Conservation (phyloP, 2,113 vertebrate genomes). For the Dasyurus viverrinus region DNA sequence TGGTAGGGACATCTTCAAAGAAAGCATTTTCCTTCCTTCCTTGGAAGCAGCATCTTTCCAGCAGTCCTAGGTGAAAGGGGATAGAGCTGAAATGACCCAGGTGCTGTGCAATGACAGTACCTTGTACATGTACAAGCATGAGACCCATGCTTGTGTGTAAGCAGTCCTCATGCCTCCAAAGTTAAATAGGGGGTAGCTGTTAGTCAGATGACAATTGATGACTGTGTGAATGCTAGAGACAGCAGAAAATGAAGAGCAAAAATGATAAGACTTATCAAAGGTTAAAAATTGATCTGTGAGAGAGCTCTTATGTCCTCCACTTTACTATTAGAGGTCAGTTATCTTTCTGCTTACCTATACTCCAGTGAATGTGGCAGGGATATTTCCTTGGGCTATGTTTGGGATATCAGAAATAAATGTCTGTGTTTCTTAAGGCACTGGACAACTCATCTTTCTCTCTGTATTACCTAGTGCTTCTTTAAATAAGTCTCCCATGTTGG, state of each 20-base stretch:
- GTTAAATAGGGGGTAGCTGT: background rate
- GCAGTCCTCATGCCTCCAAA: rapidly evolving
- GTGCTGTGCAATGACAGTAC: background rate
- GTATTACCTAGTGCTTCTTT: background rate
- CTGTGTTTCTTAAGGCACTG: rapidly evolving
- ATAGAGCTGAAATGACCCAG: background rate
- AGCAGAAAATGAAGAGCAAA: background rate
- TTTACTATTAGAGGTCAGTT: background rate
- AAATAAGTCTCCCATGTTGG: background rate
- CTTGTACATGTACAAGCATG: too few relatives aligned
- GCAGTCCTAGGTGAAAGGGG: background rate
- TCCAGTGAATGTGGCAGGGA: background rate
- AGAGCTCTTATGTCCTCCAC: background rate
- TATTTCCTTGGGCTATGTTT: background rate
- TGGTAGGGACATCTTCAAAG: background rate
- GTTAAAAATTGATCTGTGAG: background rate
- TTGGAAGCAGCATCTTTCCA: background rate
- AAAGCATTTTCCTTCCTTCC: background rate
- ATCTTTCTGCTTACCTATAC: rapidly evolving
- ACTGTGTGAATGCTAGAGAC: rapidly evolving
- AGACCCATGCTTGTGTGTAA: rapidly evolving
- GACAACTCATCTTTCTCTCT: background rate
- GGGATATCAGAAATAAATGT: rapidly evolving
- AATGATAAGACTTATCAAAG: background rate
- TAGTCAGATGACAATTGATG: background rate